Evolutionary conservation across 1,140 invertebrate species (phyloP).

Genomic region (Drosophila pseudoananassae): DNA sequence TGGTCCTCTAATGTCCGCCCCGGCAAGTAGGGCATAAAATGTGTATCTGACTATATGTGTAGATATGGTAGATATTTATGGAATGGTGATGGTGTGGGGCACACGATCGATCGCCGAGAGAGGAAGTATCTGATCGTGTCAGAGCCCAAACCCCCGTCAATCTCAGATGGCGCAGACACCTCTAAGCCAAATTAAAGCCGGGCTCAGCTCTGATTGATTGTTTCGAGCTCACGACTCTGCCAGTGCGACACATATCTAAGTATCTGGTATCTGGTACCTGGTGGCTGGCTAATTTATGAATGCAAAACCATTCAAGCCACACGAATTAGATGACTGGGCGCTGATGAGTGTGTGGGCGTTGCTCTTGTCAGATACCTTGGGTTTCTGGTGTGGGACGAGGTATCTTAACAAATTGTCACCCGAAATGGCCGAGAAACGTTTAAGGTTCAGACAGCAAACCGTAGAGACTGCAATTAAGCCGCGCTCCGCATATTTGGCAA

Average conservation of each 20-base stretch:
- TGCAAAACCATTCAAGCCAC: slow-evolving; percentile 75
- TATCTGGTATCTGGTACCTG: slow-evolving; percentile 49
- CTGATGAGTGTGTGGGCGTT: slow-evolving; percentile 52
- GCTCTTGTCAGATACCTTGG: slow-evolving; percentile 45
- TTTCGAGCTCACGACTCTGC: slow-evolving; percentile 61
- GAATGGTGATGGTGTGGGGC: not conserved
- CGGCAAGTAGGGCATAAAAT: slow-evolving; percentile 50
- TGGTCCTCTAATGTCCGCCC: slow-evolving; percentile 12
- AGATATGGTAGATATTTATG: slow-evolving; percentile 10
- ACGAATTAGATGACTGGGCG: slow-evolving; percentile 70
- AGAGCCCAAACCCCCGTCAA: slow-evolving; percentile 61
- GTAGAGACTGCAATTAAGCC: slow-evolving; percentile 67
- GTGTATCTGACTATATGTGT: slow-evolving; percentile 14
- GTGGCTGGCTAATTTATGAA: slow-evolving; percentile 81
- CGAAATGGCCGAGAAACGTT: slow-evolving; percentile 43
- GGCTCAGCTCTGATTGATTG: slow-evolving; percentile 70
- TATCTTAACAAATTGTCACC: slow-evolving; percentile 47
- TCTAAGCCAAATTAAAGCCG: slow-evolving; percentile 68
- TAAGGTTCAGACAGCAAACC: slow-evolving; percentile 42
- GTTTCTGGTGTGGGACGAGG: slow-evolving; percentile 27
- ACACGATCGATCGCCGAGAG: not conserved
- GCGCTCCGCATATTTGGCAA: slow-evolving; percentile 60
- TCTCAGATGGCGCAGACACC: slow-evolving; percentile 68
- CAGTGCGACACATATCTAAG: slow-evolving; percentile 60
- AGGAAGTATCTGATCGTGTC: slow-evolving; percentile 44